Evolutionary conservation across 2,888 invertebrate species (phyloP), one percentile per base, ranked within the genome.

Genomic region (Scaptomyza parva): DNA sequence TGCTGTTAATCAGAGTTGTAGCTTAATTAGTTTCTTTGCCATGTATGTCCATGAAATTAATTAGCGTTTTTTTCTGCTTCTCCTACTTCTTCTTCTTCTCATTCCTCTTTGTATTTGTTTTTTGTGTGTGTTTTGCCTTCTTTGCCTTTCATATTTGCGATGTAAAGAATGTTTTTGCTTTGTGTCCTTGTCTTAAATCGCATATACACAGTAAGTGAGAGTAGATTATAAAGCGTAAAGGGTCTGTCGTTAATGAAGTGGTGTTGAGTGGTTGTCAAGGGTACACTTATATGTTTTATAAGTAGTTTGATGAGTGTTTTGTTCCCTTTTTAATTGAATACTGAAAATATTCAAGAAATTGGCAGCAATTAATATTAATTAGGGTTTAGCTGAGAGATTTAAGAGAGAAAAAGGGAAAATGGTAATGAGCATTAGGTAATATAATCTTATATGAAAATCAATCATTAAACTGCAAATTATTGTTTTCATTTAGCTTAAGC

Each of bases 1-100:
- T 76, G 64, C 78, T 76, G 68, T 76, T 84, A 76, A 76, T 84
- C 83, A 83, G 69, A 77, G 72, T 71, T 71, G 68, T 59, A 71
- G 86, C 83, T 77, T 86, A 84, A 84, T 86, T 84, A 86, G 77
- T 81, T 85, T 70, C 75, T 79, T 75, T 81, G 77, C 51, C 79
- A 70, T 71, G 67, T 69, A 66, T 67, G 64, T 63, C 53, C 69
- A 71, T 74, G 83, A 76, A 83, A 76, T 83, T 83, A 83, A 86
- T 83, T 86, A 86, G 64, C 62, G 69, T 67, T 67, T 77, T 78
- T 57, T 30, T 43, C n/a, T n/a, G n/a, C n/a, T n/a, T n/a, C n/a
- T n/a, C n/a, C n/a, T n/a, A n/a, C n/a, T n/a, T n/a, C n/a, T 28
- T 35, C 24, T 65, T 40, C 30, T 65, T 39, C 43, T n/a, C 14